Conservation (phyloP, 2,888 invertebrate species). For the Rhagium mordax region DNA sequence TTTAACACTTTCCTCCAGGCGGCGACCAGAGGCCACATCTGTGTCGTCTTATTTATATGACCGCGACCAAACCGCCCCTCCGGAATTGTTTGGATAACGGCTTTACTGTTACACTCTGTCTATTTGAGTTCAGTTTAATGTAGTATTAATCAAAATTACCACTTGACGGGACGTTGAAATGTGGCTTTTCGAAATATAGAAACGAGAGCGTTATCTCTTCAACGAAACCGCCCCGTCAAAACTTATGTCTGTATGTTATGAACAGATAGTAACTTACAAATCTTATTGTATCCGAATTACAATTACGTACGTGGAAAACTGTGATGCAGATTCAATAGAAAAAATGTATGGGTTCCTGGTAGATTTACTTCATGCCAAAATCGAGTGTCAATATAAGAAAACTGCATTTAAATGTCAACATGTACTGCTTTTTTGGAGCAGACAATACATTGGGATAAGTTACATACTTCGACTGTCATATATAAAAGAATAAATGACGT, state of each 20-base stretch:
- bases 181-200: slow-evolving; percentile 25
- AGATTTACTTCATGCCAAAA: too few relatives aligned
- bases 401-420: too few relatives aligned
- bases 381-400: too few relatives aligned
- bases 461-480: too few relatives aligned
- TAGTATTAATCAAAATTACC: slow-evolving; percentile 39
- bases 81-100: slow-evolving; percentile 38
- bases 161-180: slow-evolving; percentile 32
- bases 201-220: not conserved
- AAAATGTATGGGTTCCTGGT: too few relatives aligned
- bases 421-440: too few relatives aligned
- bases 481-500: too few relatives aligned
- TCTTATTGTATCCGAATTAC: not conserved
- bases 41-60: slow-evolving; percentile 59
- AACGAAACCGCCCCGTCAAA: not conserved
- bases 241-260: slow-evolving; percentile 1
- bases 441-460: too few relatives aligned
- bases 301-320: too few relatives aligned
- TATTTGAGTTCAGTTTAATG: slow-evolving; percentile 37
- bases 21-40: slow-evolving; percentile 51
- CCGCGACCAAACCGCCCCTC: slow-evolving; percentile 47
- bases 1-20: slow-evolving; percentile 50
- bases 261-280: slow-evolving; percentile 6
- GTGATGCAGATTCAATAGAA: too few relatives aligned
- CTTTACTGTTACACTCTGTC: slow-evolving; percentile 22